Conservation (phyloP, 2,113 vertebrate species). For the Dicentrarchus labrax region DNA sequence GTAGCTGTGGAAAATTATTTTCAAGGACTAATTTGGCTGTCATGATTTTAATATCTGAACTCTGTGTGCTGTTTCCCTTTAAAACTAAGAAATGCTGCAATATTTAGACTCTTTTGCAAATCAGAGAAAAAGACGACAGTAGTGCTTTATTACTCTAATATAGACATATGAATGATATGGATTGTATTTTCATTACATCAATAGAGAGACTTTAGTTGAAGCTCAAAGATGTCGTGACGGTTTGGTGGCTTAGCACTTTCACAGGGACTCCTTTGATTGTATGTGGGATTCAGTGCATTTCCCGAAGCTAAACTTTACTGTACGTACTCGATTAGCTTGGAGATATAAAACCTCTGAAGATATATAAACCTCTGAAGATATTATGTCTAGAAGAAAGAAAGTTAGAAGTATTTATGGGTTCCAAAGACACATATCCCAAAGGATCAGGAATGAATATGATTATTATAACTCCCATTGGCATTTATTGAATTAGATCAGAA, state of each 20-base stretch:
- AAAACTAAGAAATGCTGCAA: conserved; percentile 60
- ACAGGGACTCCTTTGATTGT: conserved; percentile 65
- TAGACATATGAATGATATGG: conserved; percentile 29
- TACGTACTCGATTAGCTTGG: conserved; percentile 51
- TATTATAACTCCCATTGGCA: conserved; percentile 77
- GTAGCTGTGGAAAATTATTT: conserved; percentile 8
- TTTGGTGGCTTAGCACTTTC: conserved; percentile 66
- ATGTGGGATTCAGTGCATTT: conserved; percentile 59
- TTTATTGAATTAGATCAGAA: conserved; percentile 81
- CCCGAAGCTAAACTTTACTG: conserved; percentile 53
- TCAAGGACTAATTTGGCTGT: conserved; percentile 34
- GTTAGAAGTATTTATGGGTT: conserved; percentile 74
- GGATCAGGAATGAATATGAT: conserved; percentile 75
- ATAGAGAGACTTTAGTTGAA: conserved; percentile 54
- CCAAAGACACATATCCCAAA: conserved; percentile 75
- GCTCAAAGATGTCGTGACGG: conserved; percentile 60
- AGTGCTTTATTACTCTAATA: conserved; percentile 45
- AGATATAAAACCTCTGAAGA: conserved; percentile 53
- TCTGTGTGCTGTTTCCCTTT: conserved; percentile 59
- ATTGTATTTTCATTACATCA: conserved; percentile 60
- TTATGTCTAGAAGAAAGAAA: conserved; percentile 61
- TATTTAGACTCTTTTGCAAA: conserved; percentile 26
- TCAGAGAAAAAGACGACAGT: conserved; percentile 21
- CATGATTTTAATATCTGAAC: conserved; percentile 26
- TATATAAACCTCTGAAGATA: conserved; percentile 58